Evolutionary conservation across 2,888 invertebrate genomes (phyloP).

Genomic region (Tribolium freemani): DNA sequence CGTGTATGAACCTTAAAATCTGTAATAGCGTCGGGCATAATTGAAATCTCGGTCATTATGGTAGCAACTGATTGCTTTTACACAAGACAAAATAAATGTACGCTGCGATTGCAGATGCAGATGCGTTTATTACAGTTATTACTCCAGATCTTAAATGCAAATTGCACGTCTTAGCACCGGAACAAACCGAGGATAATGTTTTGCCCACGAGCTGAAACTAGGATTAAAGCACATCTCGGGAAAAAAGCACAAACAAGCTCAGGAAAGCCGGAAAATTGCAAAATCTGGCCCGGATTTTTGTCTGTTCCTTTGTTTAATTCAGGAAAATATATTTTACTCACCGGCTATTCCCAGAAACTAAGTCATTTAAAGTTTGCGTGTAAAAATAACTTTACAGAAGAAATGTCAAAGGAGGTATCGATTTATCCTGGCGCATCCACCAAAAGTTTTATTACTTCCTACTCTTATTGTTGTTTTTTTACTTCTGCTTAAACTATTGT

Average conservation of each 20-base stretch:
- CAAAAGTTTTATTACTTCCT: neutral
- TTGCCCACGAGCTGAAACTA: slow-evolving; percentile 31
- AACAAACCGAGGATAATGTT: slow-evolving; percentile 28
- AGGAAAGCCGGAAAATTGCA: neutral
- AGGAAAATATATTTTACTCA: too few relatives aligned
- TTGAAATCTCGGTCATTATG: slow-evolving; percentile 21
- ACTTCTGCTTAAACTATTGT: too few relatives aligned
- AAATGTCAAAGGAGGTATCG: neutral
- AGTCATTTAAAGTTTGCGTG: too few relatives aligned
- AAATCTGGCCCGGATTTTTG: slow-evolving; percentile 14
- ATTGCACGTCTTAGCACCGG: slow-evolving; percentile 9
- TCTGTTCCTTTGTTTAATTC: too few relatives aligned
- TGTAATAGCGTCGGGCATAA: slow-evolving; percentile 8
- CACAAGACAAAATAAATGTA: slow-evolving; percentile 22
- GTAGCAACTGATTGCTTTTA: slow-evolving; percentile 11
- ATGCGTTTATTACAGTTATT: slow-evolving; percentile 33
- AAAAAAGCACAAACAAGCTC: slow-evolving; percentile 12
- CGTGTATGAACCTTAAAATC: slow-evolving; percentile 22
- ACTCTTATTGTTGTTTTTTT: too few relatives aligned
- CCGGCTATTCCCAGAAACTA: too few relatives aligned
- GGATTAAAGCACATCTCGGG: slow-evolving; percentile 21
- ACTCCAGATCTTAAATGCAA: slow-evolving; percentile 21
- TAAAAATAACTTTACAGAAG: too few relatives aligned
- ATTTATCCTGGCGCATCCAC: neutral
- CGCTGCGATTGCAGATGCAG: slow-evolving; percentile 11